A percentile compares a stretch with the other conserved stretches of the same genome.
Conservation (phyloP, 2,888 invertebrate genomes). For the Hartigia nigra region DNA sequence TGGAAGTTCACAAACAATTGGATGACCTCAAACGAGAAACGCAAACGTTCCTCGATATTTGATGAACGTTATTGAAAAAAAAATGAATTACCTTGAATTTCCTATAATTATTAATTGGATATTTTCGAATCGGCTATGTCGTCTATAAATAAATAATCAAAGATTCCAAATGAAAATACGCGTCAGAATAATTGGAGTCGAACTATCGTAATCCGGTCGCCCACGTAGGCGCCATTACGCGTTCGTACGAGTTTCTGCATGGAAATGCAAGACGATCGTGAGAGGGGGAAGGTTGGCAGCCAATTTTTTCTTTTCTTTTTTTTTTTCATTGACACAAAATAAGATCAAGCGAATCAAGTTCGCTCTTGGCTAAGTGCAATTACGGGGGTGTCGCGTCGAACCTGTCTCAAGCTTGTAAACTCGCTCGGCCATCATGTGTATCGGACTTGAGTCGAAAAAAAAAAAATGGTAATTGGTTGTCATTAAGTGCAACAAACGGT, state of each 20-base stretch:
- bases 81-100: neutral
- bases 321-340: neutral
- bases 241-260: neutral
- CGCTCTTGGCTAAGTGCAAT: neutral
- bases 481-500: neutral
- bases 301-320: no score
- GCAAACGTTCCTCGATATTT: no score
- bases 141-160: conserved; percentile 3
- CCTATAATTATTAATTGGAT: conserved; percentile 37
- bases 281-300: neutral
- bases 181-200: neutral
- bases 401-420: neutral
- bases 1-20: neutral
- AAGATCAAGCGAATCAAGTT: neutral
- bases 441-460: neutral
- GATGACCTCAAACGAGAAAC: neutral
- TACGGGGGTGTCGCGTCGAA: neutral
- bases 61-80: no score
- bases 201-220: conserved; percentile 36
- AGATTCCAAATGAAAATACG: neutral
- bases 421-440: neutral
- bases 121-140: neutral
- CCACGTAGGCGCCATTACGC: conserved; percentile 53
- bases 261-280: neutral
- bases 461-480: neutral